Evolutionary conservation across 2,888 invertebrate species (phyloP).

Genomic region (Stenichneumon culpator): DNA sequence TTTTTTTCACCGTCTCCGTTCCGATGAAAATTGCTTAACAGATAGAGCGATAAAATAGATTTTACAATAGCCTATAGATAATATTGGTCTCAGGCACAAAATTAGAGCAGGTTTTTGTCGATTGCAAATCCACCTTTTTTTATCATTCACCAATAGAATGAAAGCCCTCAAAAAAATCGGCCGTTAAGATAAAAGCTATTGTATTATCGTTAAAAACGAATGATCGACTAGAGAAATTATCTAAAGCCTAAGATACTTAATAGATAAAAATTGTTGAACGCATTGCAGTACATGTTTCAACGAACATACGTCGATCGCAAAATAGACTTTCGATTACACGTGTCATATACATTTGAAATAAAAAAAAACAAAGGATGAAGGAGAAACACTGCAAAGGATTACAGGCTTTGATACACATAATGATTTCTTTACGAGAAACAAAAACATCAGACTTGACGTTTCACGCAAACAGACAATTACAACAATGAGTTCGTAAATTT

Average conservation of each 20-base stretch:
- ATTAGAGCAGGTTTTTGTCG: conserved; percentile 19
- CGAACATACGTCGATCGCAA: conserved; percentile 13
- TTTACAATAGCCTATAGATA: conserved; percentile 1
- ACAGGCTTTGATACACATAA: neutral
- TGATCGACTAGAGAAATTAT: conserved; percentile 74
- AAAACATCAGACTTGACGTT: conserved; percentile 21
- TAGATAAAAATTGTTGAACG: conserved; percentile 24
- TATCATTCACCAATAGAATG: neutral
- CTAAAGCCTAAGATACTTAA: conserved; percentile 65
- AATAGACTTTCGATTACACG: conserved; percentile 36
- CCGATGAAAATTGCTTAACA: conserved; percentile 14
- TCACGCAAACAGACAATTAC: conserved; percentile 25
- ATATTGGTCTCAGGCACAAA: conserved; percentile 18
- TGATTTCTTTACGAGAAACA: conserved; percentile 8
- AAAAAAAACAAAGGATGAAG: conserved; percentile 4
- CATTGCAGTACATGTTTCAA: neutral
- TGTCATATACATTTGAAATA: conserved; percentile 7
- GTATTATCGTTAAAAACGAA: conserved; percentile 34
- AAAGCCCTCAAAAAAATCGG: conserved; percentile 12
- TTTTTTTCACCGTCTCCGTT: conserved; percentile 10
- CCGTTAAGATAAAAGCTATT: conserved; percentile 1
- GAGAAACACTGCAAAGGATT: conserved; percentile 25
- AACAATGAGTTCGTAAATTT: conserved; percentile 23
- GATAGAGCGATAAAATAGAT: conserved; percentile 17
- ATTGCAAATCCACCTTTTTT: conserved; percentile 1